Evolutionary conservation across 2,888 invertebrate species (phyloP), one percentile per base, ranked within the genome.

Genomic region (Drosophila prostipennis): DNA sequence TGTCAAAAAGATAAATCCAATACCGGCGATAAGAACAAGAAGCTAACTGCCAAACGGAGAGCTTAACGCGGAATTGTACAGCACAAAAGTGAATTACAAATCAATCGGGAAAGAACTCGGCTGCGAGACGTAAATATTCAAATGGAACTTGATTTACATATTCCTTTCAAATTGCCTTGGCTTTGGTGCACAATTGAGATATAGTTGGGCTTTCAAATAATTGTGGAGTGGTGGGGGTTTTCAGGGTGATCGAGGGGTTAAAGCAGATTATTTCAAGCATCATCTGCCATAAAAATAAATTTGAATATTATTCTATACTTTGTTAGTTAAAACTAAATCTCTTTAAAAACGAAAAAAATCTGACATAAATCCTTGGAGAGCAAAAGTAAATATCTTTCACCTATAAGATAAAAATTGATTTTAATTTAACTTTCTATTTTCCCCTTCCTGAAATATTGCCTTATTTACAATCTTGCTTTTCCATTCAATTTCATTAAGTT

Each of bases 121-220:
- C 43, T 40, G 19, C 39, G 13, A 70, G 72, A 71, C 69, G 69
- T 69, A 69, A 69, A 69, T 69, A 69, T 69, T 71, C 51, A 71
- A 69, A 59, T 59, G 60, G 51, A 69, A 59, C 46, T 40, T 42
- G 60, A 72, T 55, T 72, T 55, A 52, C 42, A 48, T 51, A 53
- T 48, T 58, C 51, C 53, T 58, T 70, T 60, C 39, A 48, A 61
- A 49, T 43, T 70, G 72, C 71, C 61, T 42, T 16, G 53, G 43
- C 53, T 45, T 13, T 36, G 46, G 46, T 72, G 71, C 73, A 72
- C 73, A 52, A 40, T 71, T 72, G 64, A 52, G 61, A 37, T 72
- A 43, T 51, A 19, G 19, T 36, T 11, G 56, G 56, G 37, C 37
- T 6, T 23, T 53, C 11, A 6, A 11, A 36, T 36, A 26, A 52